Base-by-base conservation (phyloP, 2,888 invertebrate species). In the Erebia palarica region DNA sequence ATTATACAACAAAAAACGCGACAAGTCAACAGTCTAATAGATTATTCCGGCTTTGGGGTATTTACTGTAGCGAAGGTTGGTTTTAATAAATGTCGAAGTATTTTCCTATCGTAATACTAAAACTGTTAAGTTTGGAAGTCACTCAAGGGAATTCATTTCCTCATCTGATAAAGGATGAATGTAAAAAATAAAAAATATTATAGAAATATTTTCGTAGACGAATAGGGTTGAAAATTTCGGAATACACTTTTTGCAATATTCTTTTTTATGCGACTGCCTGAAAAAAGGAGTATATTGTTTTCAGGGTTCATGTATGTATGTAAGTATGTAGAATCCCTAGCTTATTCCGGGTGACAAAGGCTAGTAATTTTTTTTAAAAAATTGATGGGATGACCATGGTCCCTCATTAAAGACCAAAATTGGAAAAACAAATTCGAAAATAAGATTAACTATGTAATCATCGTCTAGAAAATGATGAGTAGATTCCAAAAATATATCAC, bases 41-140 rank as follows among this genome's bases (percentile, higher is more conserved):
- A 75, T 74, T 75, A 75, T 75, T 71, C 47, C 63, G 70, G 74
- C 65, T 59, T 71, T 44, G 9, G 71, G 72, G 71, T 70, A 67
- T 70, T 73, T 71, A 64, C 64, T 60, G 65, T 36, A 55, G 59
- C 68, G 74, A 64, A 68, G 72, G 71, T 73, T 71, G 76, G 68
- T 74, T 75, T 75, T 75, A 75, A 75, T 74, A 74, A 77, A 76
- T 64, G 68, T 70, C 73, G 68, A 72, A 51, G 67, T 55, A 74
- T 74, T 74, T 71, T 71, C 66, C 67, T 72, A 71, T 73, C 69
- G 71, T 73, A 71, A 60, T 58, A 44, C 63, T 72, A 51, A 36
- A 65, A 55, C 65, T 55, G 61, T 68, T 70, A 73, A 71, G 66
- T 55, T 72, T 69, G 36, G 65, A 64, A 59, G 59, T 70, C 67